Conservation (phyloP, 2,888 invertebrate genomes). For the Pandemis corylana region DNA sequence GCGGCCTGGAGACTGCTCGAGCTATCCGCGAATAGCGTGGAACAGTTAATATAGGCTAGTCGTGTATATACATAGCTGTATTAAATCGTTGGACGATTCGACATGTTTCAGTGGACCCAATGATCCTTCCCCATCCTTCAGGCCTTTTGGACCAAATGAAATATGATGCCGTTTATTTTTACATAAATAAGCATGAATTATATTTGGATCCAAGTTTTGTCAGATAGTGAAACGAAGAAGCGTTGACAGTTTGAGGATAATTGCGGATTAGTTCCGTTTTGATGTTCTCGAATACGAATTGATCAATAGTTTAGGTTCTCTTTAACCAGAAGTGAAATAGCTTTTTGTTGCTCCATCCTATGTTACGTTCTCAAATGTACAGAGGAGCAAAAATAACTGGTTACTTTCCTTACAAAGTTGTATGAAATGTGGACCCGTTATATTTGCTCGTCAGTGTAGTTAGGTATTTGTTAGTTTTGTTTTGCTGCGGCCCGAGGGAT, state of each 20-base stretch:
- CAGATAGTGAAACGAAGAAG: slow-evolving; percentile 5
- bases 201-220: slow-evolving; percentile 21
- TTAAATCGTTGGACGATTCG: slow-evolving; percentile 69
- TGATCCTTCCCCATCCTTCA: slow-evolving; percentile 45
- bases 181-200: slow-evolving; percentile 30
- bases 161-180: slow-evolving; percentile 31
- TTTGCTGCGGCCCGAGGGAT: slow-evolving; percentile 16
- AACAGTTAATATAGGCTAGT: slow-evolving; percentile 89
- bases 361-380: slow-evolving; percentile 8
- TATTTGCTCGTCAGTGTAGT: background rate
- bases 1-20: slow-evolving; percentile 99
- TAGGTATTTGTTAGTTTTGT: slow-evolving; percentile 36
- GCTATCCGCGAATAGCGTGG: slow-evolving; percentile 92
- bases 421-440: no score
- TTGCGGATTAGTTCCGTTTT: background rate
- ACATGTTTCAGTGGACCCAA: slow-evolving; percentile 58
- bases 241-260: background rate
- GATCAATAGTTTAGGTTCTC: background rate
- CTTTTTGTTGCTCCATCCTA: slow-evolving; percentile 24
- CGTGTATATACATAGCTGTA: slow-evolving; percentile 53
- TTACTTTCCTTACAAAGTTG: no score
- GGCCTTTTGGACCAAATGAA: slow-evolving; percentile 29
- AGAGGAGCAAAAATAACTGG: no score
- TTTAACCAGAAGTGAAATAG: slow-evolving; percentile 29
- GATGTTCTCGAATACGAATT: slow-evolving; percentile 8